A percentile compares a stretch with the other conserved stretches of the same genome.
phyloP scores from a whole-genome alignment of 2,113 vertebrate genomes.

The Eonycteris spelaea region DNA sequence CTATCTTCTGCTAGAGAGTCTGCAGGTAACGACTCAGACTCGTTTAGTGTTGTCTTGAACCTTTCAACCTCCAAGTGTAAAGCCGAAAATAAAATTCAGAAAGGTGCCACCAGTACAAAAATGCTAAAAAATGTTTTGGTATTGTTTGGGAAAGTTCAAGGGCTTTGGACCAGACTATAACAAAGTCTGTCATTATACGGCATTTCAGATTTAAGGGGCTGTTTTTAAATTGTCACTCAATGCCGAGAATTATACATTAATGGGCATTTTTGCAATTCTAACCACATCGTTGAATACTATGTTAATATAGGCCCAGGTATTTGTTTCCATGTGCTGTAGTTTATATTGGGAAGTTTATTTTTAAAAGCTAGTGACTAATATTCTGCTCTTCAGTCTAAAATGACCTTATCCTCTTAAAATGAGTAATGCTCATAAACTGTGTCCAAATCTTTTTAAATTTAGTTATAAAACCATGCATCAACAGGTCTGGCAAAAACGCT shows the following conservation, averaged over 20 bases:
- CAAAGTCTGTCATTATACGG: background rate
- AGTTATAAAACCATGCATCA: background rate
- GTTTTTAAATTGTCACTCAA: background rate
- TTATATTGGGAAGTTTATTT: slow-evolving; percentile 45
- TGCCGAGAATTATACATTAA: slow-evolving; percentile 20
- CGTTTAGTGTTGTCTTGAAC: background rate
- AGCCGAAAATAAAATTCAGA: background rate
- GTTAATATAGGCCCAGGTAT: background rate
- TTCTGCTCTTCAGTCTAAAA: slow-evolving; percentile 22
- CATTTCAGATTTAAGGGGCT: slow-evolving; percentile 40
- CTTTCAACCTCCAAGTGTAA: background rate
- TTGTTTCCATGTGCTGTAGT: background rate
- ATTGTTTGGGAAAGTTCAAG: background rate
- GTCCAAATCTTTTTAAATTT: slow-evolving; percentile 36
- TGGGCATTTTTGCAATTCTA: slow-evolving; percentile 47
- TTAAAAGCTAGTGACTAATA: slow-evolving; percentile 46
- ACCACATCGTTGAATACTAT: background rate
- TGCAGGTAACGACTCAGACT: background rate
- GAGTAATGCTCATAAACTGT: background rate
- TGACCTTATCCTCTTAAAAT: slow-evolving; percentile 32
- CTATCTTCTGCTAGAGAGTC: background rate
- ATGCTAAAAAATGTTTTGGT: background rate
- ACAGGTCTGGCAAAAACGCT: slow-evolving; percentile 10
- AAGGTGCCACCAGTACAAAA: background rate
- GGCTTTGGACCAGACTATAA: background rate